Base-by-base conservation (phyloP, 2,888 invertebrate genomes). In the Schrankia costaestrigalis region DNA sequence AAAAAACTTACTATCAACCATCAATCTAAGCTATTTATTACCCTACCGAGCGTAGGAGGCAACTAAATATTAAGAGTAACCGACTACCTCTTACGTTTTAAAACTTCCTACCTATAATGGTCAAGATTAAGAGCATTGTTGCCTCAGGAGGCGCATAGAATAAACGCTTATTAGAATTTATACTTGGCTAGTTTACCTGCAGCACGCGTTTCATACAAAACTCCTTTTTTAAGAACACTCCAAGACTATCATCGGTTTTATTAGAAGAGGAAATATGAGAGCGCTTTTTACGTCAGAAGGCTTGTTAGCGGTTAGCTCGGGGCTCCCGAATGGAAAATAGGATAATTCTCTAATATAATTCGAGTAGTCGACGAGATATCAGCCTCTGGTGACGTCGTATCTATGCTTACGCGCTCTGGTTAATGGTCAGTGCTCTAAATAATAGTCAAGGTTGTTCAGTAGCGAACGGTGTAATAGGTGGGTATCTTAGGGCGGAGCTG, bases 361-460 rank as follows among this genome's bases (percentile, higher is more conserved):
- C 75, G 65, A 73, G 71, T 74, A 83, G 83, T 85, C 83, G 71
- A 70, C 83, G 60, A 56, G 70, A 60, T 69, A 74, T 78, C 80
- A 76, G 81, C 79, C 78, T 49, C 69, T 76, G 72, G 82, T 82
- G 79, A 78, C 78, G 71, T 65, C 42, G 68, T 60, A 46, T 63
- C 44, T 66, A 64, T 71, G 74, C 71, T 69, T 68, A 63, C 63
- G 68, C 66, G 59, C 47, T 59, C 57, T 50, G 50, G 50, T 69
- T 80, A 79, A 81, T 81, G 68, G 70, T 52, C 63, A 58, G 67
- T 42, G 52, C 18, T 63, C 53, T 56, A 63, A 75, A 80, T 75
- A 78, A 79, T 76, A 82, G 71, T 75, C 84, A 85, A 86, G 85
- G 83, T 59, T 85, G 73, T 76, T 68, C 84, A 46, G 85, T 86